Conservation (phyloP, 64 coral and sea anemone genomes). For the Cladopsammia gracilis region DNA sequence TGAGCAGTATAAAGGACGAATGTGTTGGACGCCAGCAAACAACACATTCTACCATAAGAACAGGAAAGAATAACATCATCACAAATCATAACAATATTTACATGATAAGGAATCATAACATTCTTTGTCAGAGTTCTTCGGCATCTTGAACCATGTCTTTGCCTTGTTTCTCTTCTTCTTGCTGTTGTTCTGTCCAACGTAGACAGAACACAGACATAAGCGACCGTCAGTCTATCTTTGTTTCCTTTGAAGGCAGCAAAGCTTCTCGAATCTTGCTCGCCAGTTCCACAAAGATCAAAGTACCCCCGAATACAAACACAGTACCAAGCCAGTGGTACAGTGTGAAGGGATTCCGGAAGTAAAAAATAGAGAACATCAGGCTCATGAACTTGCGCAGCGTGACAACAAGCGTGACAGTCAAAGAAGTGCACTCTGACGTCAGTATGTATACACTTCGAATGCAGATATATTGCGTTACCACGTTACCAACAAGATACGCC, state of each 20-base stretch:
- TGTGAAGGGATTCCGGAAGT: conserved; percentile 93
- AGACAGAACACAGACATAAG: not conserved
- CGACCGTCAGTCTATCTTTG: conserved; percentile 63
- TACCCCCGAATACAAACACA: conserved; percentile 82
- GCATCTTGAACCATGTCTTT: not conserved
- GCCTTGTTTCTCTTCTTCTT: not conserved
- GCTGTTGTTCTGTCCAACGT: not conserved
- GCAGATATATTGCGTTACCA: conserved; percentile 91
- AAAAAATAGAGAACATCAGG: conserved; percentile 89
- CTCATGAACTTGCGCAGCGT: conserved; percentile 97
- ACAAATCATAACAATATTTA: not conserved
- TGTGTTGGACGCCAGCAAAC: no score
- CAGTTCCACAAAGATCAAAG: conserved; percentile 87
- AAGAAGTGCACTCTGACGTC: conserved; percentile 91
- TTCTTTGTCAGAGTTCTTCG: not conserved
- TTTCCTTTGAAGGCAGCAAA: conserved; percentile 49
- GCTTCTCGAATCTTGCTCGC: conserved; percentile 74
- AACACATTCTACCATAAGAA: no score
- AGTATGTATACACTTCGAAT: conserved; percentile 90
- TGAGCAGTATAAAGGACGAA: no score
- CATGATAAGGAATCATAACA: conserved; percentile 10
- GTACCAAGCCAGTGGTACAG: conserved; percentile 95
- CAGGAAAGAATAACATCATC: no score
- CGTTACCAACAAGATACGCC: conserved; percentile 86
- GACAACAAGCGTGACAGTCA: conserved; percentile 94